Evolutionary conservation across 2,888 invertebrate species (phyloP).

Genomic region (Caenorhabditis macrosperma): DNA sequence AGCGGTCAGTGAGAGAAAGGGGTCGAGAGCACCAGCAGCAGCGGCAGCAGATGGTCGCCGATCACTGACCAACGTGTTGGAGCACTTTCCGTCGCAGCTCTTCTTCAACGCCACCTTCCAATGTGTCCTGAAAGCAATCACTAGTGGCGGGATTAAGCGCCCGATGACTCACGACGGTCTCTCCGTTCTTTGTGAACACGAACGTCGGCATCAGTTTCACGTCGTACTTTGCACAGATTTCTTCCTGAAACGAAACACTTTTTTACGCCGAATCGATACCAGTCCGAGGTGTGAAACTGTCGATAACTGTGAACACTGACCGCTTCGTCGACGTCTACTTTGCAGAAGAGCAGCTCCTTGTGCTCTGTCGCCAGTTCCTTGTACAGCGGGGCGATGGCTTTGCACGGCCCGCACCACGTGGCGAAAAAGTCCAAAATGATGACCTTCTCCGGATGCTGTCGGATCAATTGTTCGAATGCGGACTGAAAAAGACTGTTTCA

Average conservation of each 20-base stretch:
- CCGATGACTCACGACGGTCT: conserved; percentile 66
- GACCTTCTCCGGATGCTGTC: conserved; percentile 59
- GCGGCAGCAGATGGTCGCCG: conserved; percentile 34
- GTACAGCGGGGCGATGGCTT: conserved; percentile 71
- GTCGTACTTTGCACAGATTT: conserved; percentile 71
- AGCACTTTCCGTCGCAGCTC: conserved; percentile 61
- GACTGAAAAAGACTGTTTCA: conserved; percentile 55
- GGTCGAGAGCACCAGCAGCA: neutral
- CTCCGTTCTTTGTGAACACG: conserved; percentile 75
- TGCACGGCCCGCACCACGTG: conserved; percentile 76
- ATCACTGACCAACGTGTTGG: conserved; percentile 46
- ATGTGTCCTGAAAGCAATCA: conserved; percentile 66
- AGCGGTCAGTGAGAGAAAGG: too few species aligned
- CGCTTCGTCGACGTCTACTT: conserved; percentile 74
- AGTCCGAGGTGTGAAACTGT: too few species aligned
- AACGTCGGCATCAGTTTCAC: conserved; percentile 80
- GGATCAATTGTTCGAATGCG: conserved; percentile 73
- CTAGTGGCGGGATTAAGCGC: neutral
- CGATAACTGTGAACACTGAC: conserved; percentile 38
- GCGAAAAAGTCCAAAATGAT: conserved; percentile 75
- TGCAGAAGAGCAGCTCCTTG: conserved; percentile 64
- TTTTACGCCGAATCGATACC: too few species aligned
- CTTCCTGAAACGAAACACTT: conserved; percentile 64
- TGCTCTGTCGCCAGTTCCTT: conserved; percentile 64
- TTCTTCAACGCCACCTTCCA: conserved; percentile 76